These are phyloP conservation scores for Montipora foliosa DNA, from an alignment of 64 coral and sea anemone genomes.

Conservation along the genomic window DNA sequence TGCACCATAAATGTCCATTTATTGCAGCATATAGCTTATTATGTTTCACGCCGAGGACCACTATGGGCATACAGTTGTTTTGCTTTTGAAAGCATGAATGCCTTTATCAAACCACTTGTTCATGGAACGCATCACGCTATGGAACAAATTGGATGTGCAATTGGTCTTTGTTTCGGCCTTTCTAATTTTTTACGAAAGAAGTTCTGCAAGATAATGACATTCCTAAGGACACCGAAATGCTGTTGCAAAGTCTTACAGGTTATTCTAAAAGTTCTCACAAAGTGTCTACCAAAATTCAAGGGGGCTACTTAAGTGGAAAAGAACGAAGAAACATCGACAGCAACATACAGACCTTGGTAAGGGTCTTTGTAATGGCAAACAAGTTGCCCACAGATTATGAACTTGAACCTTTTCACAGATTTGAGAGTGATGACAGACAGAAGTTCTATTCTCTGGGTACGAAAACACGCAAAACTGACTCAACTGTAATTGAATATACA, in stretches of 20 bases:
- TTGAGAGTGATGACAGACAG: too few species aligned
- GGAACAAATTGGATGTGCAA: conserved; percentile 52
- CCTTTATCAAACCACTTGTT: background rate
- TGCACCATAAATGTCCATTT: background rate
- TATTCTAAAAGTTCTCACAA: background rate
- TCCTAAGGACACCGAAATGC: conserved; percentile 15
- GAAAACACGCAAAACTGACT: too few species aligned
- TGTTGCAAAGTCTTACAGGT: conserved; percentile 25
- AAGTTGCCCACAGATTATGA: conserved; percentile 30
- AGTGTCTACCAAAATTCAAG: background rate
- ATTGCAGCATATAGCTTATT: conserved; percentile 23
- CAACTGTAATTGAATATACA: too few species aligned
- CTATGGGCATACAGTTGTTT: conserved; percentile 70
- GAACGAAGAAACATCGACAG: background rate
- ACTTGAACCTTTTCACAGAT: too few species aligned
- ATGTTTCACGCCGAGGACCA: conserved; percentile 31
- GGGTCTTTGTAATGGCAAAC: conserved; percentile 18
- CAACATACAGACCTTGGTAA: conserved; percentile 38
- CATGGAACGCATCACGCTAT: conserved; percentile 71
- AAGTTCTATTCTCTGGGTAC: too few species aligned
- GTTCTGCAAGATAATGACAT: background rate
- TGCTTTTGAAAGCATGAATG: conserved; percentile 72
- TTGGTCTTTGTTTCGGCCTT: conserved; percentile 54
- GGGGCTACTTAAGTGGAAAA: conserved; percentile 41
- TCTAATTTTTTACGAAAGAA: conserved; percentile 30